Base-by-base conservation (phyloP, 1,140 invertebrate genomes). In the Solenopsis fugax region DNA sequence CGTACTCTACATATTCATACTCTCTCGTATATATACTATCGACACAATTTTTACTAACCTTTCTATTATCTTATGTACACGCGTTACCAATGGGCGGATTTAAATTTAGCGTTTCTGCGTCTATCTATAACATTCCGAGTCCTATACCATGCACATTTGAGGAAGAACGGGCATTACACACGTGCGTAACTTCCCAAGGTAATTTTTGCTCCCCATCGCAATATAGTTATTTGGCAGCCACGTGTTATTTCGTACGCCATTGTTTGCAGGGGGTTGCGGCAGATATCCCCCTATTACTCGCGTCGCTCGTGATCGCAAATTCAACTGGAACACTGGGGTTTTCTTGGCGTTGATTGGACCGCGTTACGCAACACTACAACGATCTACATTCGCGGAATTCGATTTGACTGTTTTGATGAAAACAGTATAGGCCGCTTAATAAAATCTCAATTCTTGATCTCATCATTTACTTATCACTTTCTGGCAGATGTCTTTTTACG, bases 31-130 rank as follows among this genome's bases (percentile, higher is more conserved):
- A 64, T 48, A 50, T 65, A 34, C 16, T 58, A 58, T 56, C 88
- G 85, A 80, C 89, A 87, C 88, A 84, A 89, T 89, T 90, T 78
- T 73, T 73, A 45, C 29, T 56, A 87, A 89, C 78, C 62, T 72
- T 52, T 54, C 78, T 56, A 90, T 90, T 90, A 89, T 87, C 89
- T 90, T 90, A 90, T 89, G 58, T 54, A 75, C 87, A 50, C 85
- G 56, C 85, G 56, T 86, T 77, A 87, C 67, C 64, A 65, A 54
- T 75, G 89, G 65, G 24, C 52, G 21, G 56, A 56, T 54, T 56
- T 90, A 90, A 87, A 80, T 89, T 87, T 87, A 75, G 73, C 37
- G 9, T 58, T 65, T 84, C 9, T 54, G 69, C 65, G 13, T 87
- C 85, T 90, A 89, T 89, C 71, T 90, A 90, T 89, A 90, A 84